Conservation (phyloP, 2,888 invertebrate species). For the Venustoraphidia nigricollis region DNA sequence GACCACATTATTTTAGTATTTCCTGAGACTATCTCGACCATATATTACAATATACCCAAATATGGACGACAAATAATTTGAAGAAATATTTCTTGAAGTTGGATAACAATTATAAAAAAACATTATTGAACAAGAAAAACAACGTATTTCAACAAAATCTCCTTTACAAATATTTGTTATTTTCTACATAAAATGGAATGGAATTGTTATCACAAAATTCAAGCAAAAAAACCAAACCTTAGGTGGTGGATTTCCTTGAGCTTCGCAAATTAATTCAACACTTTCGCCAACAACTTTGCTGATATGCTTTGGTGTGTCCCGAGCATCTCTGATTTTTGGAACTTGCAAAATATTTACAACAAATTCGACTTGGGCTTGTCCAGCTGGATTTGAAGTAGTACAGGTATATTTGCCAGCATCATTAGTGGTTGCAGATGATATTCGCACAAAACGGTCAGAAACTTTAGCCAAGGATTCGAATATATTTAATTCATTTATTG, state of each 20-base stretch:
- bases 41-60: too few relatives aligned
- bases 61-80: too few relatives aligned
- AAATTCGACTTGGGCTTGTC: conserved; percentile 14
- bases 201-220: background rate
- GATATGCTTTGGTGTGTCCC: background rate
- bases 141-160: too few relatives aligned
- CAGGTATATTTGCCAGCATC: conserved; percentile 42
- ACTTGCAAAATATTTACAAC: conserved; percentile 7
- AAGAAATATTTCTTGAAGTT: too few relatives aligned
- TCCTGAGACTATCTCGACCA: too few relatives aligned
- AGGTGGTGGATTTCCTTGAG: conserved; percentile 31
- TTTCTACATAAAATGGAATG: background rate
- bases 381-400: conserved; percentile 40
- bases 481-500: too few relatives aligned
- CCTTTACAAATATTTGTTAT: too few relatives aligned
- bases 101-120: too few relatives aligned
- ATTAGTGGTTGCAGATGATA: background rate
- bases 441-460: background rate
- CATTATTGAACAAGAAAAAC: too few relatives aligned
- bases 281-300: conserved; percentile 21
- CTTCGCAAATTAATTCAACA: conserved; percentile 30
- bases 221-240: conserved; percentile 16
- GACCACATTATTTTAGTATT: too few relatives aligned
- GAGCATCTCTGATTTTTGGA: conserved; percentile 5
- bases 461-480: too few relatives aligned